Percentiles rank a stretch among this genome's conserved stretches.
phyloP scores from a whole-genome alignment of 2,888 invertebrate species.

The Troides aeacus region DNA sequence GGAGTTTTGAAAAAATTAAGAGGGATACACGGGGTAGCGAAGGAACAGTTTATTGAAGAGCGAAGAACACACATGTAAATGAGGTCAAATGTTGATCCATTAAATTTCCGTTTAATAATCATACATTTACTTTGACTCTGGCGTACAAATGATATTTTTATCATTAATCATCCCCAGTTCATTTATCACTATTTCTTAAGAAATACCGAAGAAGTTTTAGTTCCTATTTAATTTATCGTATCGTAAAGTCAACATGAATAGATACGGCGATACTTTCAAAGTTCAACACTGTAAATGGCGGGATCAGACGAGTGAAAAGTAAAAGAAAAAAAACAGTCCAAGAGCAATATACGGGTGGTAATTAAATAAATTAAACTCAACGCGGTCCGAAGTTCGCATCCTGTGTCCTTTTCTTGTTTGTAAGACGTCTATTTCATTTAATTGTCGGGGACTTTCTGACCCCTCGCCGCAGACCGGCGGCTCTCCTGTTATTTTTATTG shows the following conservation, averaged over 20 bases:
- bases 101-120: no score
- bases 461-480: slow-evolving; percentile 34
- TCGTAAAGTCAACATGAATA: slow-evolving; percentile 2
- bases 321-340: slow-evolving; percentile 12
- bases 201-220: no score
- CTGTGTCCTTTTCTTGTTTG: slow-evolving; percentile 50
- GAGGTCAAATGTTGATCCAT: no score
- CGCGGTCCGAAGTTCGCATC: slow-evolving; percentile 46
- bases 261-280: slow-evolving; percentile 9
- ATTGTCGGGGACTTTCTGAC: slow-evolving; percentile 42
- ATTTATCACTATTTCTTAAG: no score
- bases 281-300: slow-evolving; percentile 14
- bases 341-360: slow-evolving; percentile 40
- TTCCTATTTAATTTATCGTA: slow-evolving; percentile 1
- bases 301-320: slow-evolving; percentile 21
- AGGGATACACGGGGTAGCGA: no score
- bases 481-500: slow-evolving; percentile 40
- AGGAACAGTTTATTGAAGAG: no score
- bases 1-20: no score
- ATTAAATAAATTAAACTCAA: slow-evolving; percentile 64
- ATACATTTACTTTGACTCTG: no score
- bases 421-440: slow-evolving; percentile 49
- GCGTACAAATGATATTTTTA: no score
- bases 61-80: no score
- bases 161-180: no score